These are phyloP conservation scores for Oncorhynchus mykiss DNA, from an alignment of 2,113 vertebrate genomes.

Conservation along the genomic window DNA sequence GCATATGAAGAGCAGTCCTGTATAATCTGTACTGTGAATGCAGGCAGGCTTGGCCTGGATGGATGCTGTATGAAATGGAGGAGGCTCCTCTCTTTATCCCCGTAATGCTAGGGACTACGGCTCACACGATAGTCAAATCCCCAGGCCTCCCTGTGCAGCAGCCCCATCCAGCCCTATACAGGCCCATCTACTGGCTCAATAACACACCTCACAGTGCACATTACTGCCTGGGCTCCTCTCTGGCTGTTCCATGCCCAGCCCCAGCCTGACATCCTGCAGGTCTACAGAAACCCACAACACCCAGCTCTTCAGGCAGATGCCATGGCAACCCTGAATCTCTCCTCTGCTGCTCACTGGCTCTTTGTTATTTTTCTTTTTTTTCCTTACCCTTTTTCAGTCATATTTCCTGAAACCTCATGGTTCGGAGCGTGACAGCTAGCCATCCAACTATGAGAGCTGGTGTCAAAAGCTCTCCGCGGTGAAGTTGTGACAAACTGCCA, in stretches of 20 bases:
- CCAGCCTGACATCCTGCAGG: slow-evolving; percentile 30
- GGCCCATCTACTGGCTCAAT: slow-evolving; percentile 29
- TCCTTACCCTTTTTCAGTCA: slow-evolving; percentile 12
- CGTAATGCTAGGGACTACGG: not conserved
- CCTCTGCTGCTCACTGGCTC: slow-evolving; percentile 32
- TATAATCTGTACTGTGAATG: slow-evolving; percentile 26
- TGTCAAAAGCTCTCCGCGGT: slow-evolving; percentile 27
- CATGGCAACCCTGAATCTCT: slow-evolving; percentile 49
- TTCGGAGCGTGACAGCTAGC: slow-evolving; percentile 42
- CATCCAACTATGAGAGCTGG: slow-evolving; percentile 24
- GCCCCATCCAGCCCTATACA: not conserved
- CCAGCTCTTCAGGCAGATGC: slow-evolving; percentile 33
- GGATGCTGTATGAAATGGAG: slow-evolving; percentile 10
- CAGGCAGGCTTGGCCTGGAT: slow-evolving; percentile 5
- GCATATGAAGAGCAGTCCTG: slow-evolving; percentile 49
- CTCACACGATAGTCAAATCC: slow-evolving; percentile 6
- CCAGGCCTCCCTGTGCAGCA: not conserved
- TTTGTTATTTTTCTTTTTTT: not conserved
- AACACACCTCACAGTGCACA: slow-evolving; percentile 30
- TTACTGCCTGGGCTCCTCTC: slow-evolving; percentile 34
- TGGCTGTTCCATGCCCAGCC: slow-evolving; percentile 20
- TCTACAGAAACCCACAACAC: slow-evolving; percentile 46
- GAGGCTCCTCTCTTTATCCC: not conserved
- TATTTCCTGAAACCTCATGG: slow-evolving; percentile 42
- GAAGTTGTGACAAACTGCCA: slow-evolving; percentile 28